phyloP scores from a whole-genome alignment of 2,797 vertebrate genomes.

The Macropodus opercularis region DNA sequence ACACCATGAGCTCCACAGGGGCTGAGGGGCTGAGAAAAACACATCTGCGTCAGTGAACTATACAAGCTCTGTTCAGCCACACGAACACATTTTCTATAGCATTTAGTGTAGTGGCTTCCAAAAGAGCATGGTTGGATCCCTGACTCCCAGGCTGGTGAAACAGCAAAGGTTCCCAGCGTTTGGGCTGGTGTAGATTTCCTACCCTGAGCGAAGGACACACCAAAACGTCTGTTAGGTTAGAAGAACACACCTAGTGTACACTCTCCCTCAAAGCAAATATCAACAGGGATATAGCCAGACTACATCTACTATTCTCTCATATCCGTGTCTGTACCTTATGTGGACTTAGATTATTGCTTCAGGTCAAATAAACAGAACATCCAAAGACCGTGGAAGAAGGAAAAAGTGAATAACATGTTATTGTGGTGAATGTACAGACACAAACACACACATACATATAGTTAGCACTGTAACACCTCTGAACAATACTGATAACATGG shows the following conservation, averaged over 20 bases:
- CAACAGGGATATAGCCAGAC: slow-evolving; percentile 59
- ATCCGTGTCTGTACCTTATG: slow-evolving; percentile 58
- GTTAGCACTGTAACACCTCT: background rate
- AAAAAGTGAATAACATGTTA: slow-evolving; percentile 17
- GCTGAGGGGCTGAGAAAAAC: slow-evolving; percentile 55
- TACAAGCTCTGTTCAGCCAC: slow-evolving; percentile 26
- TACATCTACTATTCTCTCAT: slow-evolving; percentile 59
- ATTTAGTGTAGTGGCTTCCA: slow-evolving; percentile 20
- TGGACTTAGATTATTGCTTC: slow-evolving; percentile 46
- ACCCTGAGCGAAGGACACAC: slow-evolving; percentile 34
- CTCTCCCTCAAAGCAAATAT: slow-evolving; percentile 71
- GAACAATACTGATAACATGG: too few relatives aligned
- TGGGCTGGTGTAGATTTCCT: slow-evolving; percentile 34
- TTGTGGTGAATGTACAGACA: background rate
- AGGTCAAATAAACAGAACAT: slow-evolving; percentile 55
- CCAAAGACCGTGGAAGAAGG: slow-evolving; percentile 26
- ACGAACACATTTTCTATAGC: slow-evolving; percentile 30
- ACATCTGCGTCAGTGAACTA: slow-evolving; percentile 37
- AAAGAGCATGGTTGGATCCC: slow-evolving; percentile 40
- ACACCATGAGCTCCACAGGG: slow-evolving; percentile 40
- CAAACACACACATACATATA: slow-evolving; percentile 2
- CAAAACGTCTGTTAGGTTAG: slow-evolving; percentile 42
- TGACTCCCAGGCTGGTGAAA: slow-evolving; percentile 37
- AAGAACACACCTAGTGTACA: slow-evolving; percentile 55
- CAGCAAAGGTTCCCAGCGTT: slow-evolving; percentile 36